Conservation (phyloP, 2,797 vertebrate genomes). For the Pipistrellus pipistrellus region DNA sequence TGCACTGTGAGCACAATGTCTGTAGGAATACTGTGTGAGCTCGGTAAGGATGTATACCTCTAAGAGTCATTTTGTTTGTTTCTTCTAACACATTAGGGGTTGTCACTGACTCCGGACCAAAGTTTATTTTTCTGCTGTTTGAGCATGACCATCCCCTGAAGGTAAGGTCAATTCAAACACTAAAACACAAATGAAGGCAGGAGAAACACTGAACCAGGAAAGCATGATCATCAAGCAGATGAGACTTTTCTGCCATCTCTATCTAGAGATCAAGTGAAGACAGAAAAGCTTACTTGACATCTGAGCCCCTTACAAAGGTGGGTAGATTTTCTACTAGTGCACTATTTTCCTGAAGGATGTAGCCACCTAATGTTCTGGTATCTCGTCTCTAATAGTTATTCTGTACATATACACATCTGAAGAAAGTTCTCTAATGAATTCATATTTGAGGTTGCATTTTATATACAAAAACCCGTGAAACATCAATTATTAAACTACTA, state of each 20-base stretch:
- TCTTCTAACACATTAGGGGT: neutral
- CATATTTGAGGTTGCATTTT: constrained; percentile 9
- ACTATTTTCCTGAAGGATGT: neutral
- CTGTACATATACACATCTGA: neutral
- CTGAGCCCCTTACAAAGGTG: neutral
- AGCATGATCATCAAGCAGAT: neutral
- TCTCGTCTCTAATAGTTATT: neutral
- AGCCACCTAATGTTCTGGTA: neutral
- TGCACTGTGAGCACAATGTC: neutral
- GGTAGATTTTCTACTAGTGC: neutral
- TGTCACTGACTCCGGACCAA: neutral
- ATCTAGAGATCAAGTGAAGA: neutral
- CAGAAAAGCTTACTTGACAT: neutral
- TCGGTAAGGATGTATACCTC: neutral
- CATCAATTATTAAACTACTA: neutral
- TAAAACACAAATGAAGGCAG: neutral
- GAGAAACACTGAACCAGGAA: neutral
- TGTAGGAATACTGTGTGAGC: neutral
- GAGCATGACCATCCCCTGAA: neutral
- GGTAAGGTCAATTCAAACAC: neutral
- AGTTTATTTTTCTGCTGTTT: neutral
- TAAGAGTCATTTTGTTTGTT: neutral
- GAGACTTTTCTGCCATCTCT: neutral
- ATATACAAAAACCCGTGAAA: constrained; percentile 19
- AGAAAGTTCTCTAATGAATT: constrained; percentile 43